phyloP scores from a whole-genome alignment of 2,888 invertebrate species.

The Lypha dubia region DNA sequence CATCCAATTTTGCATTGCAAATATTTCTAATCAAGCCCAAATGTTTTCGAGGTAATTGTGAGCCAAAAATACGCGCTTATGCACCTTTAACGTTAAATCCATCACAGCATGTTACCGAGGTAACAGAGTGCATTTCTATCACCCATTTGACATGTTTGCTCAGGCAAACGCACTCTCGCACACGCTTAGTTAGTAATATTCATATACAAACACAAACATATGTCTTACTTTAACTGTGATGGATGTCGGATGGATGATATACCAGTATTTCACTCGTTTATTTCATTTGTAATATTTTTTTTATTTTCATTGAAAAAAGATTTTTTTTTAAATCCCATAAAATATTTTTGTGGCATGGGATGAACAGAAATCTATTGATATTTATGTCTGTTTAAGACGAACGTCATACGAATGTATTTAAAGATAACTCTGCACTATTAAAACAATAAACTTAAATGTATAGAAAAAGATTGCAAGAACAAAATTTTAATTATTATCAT shows the following conservation, averaged over 20 bases:
- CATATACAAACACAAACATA: neutral
- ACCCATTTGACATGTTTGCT: constrained; percentile 51
- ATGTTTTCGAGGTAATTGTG: neutral
- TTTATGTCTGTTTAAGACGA: constrained; percentile 1
- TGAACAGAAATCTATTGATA: constrained; percentile 12
- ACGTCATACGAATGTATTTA: neutral
- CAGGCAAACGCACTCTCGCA: neutral
- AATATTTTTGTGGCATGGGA: neutral
- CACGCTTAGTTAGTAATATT: neutral
- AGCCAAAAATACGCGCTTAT: constrained; percentile 5
- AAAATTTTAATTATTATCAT: too few species aligned
- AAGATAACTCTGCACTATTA: neutral
- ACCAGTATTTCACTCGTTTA: neutral
- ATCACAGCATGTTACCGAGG: constrained; percentile 53
- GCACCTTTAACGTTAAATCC: constrained; percentile 47
- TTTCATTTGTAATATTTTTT: neutral
- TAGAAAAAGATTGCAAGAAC: too few species aligned
- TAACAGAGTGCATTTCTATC: constrained; percentile 53
- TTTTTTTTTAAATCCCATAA: too few species aligned
- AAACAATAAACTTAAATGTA: too few species aligned
- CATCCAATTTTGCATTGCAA: too few species aligned
- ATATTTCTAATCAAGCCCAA: too few species aligned
- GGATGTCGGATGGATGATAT: constrained; percentile 20
- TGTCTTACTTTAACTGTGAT: constrained; percentile 1
- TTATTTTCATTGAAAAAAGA: neutral